Evolutionary conservation across 2,888 invertebrate genomes (phyloP).

Genomic region (Parapristionchus giblindavisi): DNA sequence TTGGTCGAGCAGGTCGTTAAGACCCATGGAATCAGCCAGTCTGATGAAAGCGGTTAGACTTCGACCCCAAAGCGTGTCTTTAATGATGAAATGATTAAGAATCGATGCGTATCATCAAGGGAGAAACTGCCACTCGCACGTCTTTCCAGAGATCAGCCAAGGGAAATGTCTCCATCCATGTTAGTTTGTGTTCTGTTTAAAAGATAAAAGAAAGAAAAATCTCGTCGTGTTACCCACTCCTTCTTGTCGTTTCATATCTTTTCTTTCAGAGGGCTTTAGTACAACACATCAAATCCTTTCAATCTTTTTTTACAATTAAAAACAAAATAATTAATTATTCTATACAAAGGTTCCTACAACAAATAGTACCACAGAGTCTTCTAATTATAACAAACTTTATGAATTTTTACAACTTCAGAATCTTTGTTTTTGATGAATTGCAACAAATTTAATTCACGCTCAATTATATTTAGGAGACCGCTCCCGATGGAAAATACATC

Average conservation of each 20-base stretch:
- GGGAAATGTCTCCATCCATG: slow-evolving; percentile 72
- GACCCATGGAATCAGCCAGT: slow-evolving; percentile 66
- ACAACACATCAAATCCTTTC: too few species aligned
- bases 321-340: too few species aligned
- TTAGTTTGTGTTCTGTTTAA: slow-evolving; percentile 6
- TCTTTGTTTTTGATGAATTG: too few species aligned
- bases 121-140: slow-evolving; percentile 73
- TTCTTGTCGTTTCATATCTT: neutral
- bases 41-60: slow-evolving; percentile 61
- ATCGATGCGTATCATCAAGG: slow-evolving; percentile 65
- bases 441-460: neutral
- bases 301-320: too few species aligned
- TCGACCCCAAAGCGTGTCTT: neutral
- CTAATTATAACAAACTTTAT: neutral
- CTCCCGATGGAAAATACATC: slow-evolving; percentile 73
- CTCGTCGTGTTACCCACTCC: neutral
- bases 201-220: neutral
- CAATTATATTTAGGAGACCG: slow-evolving; percentile 68
- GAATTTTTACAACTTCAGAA: neutral
- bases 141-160: slow-evolving; percentile 74
- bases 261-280: too few species aligned
- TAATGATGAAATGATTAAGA: slow-evolving; percentile 44
- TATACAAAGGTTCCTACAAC: too few species aligned
- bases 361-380: too few species aligned
- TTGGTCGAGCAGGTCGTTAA: slow-evolving; percentile 70